Conservation (phyloP, 2,797 vertebrate species). For the Varecia variegata region DNA sequence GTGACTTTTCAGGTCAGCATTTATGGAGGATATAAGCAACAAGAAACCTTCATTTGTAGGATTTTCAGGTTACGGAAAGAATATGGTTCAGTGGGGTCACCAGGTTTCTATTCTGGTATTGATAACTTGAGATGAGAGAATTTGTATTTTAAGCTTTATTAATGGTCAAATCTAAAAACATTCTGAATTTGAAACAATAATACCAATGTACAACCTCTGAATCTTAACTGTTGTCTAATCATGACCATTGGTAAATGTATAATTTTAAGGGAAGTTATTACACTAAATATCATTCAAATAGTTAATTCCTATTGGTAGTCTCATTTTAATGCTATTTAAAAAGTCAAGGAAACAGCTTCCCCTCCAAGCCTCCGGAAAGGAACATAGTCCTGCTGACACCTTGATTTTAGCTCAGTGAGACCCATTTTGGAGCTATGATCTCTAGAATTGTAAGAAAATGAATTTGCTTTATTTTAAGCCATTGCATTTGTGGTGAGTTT, state of each 20-base stretch:
- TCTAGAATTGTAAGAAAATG: not conserved
- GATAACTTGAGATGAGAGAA: not conserved
- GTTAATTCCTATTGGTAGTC: not conserved
- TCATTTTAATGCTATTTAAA: not conserved
- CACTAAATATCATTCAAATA: not conserved
- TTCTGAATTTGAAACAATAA: not conserved
- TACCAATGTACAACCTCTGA: not conserved
- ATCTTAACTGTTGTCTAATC: not conserved
- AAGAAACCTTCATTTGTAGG: not conserved
- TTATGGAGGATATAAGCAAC: constrained; percentile 11
- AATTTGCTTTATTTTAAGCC: not conserved
- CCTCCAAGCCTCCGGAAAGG: not conserved
- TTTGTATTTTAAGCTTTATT: not conserved
- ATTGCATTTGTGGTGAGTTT: not conserved
- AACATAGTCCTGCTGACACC: not conserved
- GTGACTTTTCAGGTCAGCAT: constrained; percentile 44
- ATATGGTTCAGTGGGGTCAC: not conserved
- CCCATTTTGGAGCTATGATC: not conserved
- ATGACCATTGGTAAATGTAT: not conserved
- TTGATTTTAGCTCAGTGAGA: not conserved
- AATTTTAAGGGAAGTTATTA: not conserved
- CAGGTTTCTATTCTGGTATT: not conserved
- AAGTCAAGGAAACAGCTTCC: not conserved
- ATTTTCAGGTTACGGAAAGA: not conserved
- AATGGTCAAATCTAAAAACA: not conserved